Base-by-base conservation (phyloP, 2,888 invertebrate species). In the Pharmacophagus antenor region DNA sequence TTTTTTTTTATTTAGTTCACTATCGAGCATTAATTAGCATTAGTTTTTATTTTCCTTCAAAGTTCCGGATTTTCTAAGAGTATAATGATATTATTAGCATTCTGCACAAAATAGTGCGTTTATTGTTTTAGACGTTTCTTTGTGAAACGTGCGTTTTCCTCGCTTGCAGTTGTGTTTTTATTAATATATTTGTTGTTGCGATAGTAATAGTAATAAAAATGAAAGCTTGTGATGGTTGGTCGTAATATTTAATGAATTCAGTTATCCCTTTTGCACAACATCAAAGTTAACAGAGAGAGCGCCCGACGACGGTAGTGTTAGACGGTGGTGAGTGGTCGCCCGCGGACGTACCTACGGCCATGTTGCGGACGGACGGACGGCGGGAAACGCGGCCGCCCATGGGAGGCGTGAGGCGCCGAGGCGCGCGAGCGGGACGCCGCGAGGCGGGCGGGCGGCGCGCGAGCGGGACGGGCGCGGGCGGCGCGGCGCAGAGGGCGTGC, bases 401-500 rank as follows among this genome's bases (percentile, higher is more conserved):
- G 87, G 88, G 87, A 88, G 89, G 89, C 87, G 88, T 82, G 79
- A 83, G 84, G 78, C 85, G 79, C 78, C 78, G 71, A 70, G 74
- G 70, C 69, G 80, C 62, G 72, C 58, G 81, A 88, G 74, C 66
- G 76, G 83, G 85, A 88, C 70, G 73, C 77, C 64, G 70, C 66
- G 69, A 83, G 69, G 72, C 63, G 64, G 61, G 42, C 51, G 60
- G 15, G 37, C 2, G 15, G 15, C 15, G 63, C 58, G 64, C 70
- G 63, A 62, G 85, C 64, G 73, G 64, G 82, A 88, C 78, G 63
- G 84, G 81, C 87, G 86, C 70, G 71, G 70, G 66, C 92, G 92
- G 92, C 91, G 92, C 89, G 89, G 84, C 85, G 88, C 88, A 80
- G 90, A 91, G 90, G 90, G 91, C 91, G 91, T 88, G 74, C 79